Evolutionary conservation across 92 coral and sea anemone genomes (phyloP), one percentile per base, ranked within the genome.

Genomic region (Isaurus tuberculatus): DNA sequence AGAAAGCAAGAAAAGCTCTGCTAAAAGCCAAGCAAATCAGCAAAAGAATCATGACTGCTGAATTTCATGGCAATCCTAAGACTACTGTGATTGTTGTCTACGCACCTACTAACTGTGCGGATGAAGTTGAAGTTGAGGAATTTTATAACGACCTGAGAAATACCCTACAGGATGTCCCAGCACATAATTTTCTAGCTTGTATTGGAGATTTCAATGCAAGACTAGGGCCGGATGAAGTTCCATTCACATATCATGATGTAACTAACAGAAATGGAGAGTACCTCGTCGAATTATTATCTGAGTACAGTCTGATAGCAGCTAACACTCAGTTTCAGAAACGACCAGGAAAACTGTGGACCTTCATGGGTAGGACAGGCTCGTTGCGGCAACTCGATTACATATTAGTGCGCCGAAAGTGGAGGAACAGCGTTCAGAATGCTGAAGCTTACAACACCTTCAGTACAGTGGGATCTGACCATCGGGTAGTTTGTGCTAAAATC

Each of bases 291-390:
- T 73, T 83, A 32, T 46, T 83, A 11, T 57, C 29, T 0, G 88
- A 83, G 63, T 65, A 61, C 73, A 68, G 48, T 20, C 84, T 88
- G 7, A 31, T 73, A 29, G 64, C 60, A 25, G 70, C 83, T 17
- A 83, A 88, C 69, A 88, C 88, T 14, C 9, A 22, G 46, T 75
- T 73, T 34, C 83, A 58, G 63, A 88, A 88, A 64, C 87, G 84
- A 44, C 30, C 84, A n/a, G 80, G 79, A 8, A 73, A 88, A 60
- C 65, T 73, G 66, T 88, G 84, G 88, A 83, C 91, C 61, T 79
- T 46, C 63, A 66, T 1, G 20, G 58, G 7, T 6, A 65, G 71
- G 31, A 15, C 74, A 36, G 88, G 79, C 19, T 9, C 49, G 10
- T 40, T 46, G 43, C 70, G 69, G 26, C 91, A 88, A 75, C 64